Conservation (phyloP, 1,140 invertebrate genomes). For the Platyscapa corneri region DNA sequence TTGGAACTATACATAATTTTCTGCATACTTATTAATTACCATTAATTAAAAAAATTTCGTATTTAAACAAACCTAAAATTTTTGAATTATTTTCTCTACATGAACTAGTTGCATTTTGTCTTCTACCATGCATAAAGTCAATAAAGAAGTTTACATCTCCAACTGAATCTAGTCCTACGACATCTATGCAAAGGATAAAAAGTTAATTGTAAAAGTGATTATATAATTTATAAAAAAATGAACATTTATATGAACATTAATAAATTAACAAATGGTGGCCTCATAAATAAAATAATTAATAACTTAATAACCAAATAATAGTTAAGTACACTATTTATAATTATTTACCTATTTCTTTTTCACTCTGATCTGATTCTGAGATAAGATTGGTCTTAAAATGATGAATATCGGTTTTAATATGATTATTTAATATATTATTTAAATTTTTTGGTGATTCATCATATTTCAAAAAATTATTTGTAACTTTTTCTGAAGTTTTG, state of each 20-base stretch:
- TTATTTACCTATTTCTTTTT: constrained; percentile 57
- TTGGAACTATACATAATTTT: not conserved
- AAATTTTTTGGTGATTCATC: constrained; percentile 38
- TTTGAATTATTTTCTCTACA: constrained; percentile 49
- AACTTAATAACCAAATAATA: not conserved
- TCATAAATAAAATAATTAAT: not conserved
- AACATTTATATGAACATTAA: not conserved
- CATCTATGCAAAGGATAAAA: constrained; percentile 53
- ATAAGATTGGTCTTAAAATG: not conserved
- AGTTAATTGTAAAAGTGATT: constrained; percentile 29
- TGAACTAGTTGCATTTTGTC: constrained; percentile 41
- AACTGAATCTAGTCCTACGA: constrained; percentile 54
- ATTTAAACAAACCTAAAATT: constrained; percentile 54
- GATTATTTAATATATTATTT: constrained; percentile 25
- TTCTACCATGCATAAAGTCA: constrained; percentile 50
- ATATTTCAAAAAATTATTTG: constrained; percentile 18
- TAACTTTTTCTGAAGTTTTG: constrained; percentile 19
- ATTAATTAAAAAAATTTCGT: constrained; percentile 21
- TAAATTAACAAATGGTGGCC: too few relatives aligned
- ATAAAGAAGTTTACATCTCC: constrained; percentile 45
- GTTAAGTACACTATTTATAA: not conserved
- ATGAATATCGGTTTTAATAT: constrained; percentile 24
- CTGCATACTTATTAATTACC: not conserved
- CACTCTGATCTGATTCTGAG: constrained; percentile 49
- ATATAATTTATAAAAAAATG: not conserved